Evolutionary conservation across 2,113 vertebrate species (phyloP), one percentile per base, ranked within the genome.

Genomic region (Cephalopterus ornatus): DNA sequence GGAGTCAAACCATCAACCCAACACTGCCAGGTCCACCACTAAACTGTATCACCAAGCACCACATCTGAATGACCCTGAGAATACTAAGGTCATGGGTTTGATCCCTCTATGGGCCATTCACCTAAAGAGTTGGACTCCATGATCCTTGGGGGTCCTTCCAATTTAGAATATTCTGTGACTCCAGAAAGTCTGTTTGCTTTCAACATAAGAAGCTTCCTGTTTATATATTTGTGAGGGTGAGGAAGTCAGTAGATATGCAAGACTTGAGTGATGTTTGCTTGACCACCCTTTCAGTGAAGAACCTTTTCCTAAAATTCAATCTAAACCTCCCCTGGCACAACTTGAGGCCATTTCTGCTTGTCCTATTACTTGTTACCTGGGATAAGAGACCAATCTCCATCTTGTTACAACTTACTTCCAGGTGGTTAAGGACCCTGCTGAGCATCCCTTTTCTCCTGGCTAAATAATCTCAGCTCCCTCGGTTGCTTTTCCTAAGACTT

Each of bases 1-100:
- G 13, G 55, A 80, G 21, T 10, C 18, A 9, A 65, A 32, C 4
- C 30, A 81, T 23, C 22, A 66, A 28, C 8, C 37, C 1, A 3
- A 74, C 5, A 59, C 33, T 0, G 0, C 6, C 58, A 65, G 49
- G 11, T 63, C 21, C 6, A 7, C 23, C 28, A n/a, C 19, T n/a
- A 52, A 81, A 67, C 6, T 4, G 15, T 4, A 23, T 33, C 27
- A 74, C 20, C 28, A 74, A 46, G 37, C 14, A 74, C 5, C 23
- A 33, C 7, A 52, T 14, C 9, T 3, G 16, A 23, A 21, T 17
- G 56, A 58, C 22, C 6, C 21, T 58, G 56, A 58, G 55, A 33
- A 56, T 12, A 19, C 18, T 56, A 56, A 56, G 32, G 55, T 33
- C 53, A 56, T 56, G 32, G 32, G 53, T 55, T 21, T 55, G 53